Conservation (phyloP, 2,888 invertebrate species). For the Mellilla xanthometata region DNA sequence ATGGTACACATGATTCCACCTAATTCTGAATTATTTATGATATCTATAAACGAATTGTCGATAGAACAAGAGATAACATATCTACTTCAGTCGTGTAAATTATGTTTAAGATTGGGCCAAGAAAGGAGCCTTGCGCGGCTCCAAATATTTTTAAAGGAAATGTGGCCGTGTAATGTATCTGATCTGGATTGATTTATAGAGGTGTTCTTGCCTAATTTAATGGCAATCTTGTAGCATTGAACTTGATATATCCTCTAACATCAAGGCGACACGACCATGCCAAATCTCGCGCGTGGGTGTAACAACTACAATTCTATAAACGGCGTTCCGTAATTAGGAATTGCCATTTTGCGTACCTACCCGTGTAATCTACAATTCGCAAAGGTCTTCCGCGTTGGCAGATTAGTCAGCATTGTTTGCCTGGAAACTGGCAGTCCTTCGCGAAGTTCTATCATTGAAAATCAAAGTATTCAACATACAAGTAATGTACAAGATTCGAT, state of each 20-base stretch:
- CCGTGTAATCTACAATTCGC: slow-evolving; percentile 42
- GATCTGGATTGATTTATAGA: slow-evolving; percentile 3
- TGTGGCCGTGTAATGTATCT: too few species aligned
- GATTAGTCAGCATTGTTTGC: slow-evolving; percentile 13
- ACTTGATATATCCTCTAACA: slow-evolving; percentile 17
- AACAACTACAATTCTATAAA: slow-evolving; percentile 25
- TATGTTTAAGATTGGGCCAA: slow-evolving; percentile 7
- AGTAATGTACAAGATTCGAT: too few species aligned
- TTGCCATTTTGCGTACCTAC: slow-evolving; percentile 37
- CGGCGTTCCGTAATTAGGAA: slow-evolving; percentile 35
- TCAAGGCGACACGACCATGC: slow-evolving; percentile 19
- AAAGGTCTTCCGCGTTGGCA: slow-evolving; percentile 44
- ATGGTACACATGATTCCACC: slow-evolving; percentile 7
- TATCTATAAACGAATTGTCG: slow-evolving; percentile 8
- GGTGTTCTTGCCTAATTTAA: slow-evolving; percentile 7
- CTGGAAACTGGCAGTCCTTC: too few species aligned
- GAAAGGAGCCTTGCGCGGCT: slow-evolving; percentile 12
- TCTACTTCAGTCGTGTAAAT: too few species aligned
- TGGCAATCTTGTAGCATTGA: slow-evolving; percentile 13
- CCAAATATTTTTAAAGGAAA: slow-evolving; percentile 1
- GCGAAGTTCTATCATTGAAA: too few species aligned
- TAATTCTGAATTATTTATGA: slow-evolving; percentile 11
- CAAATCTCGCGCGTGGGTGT: slow-evolving; percentile 26
- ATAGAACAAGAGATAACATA: slow-evolving; percentile 6
- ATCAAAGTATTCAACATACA: too few species aligned